These are phyloP conservation scores for Pteronura brasiliensis DNA, from an alignment of 2,113 vertebrate genomes.

Conservation along the genomic window DNA sequence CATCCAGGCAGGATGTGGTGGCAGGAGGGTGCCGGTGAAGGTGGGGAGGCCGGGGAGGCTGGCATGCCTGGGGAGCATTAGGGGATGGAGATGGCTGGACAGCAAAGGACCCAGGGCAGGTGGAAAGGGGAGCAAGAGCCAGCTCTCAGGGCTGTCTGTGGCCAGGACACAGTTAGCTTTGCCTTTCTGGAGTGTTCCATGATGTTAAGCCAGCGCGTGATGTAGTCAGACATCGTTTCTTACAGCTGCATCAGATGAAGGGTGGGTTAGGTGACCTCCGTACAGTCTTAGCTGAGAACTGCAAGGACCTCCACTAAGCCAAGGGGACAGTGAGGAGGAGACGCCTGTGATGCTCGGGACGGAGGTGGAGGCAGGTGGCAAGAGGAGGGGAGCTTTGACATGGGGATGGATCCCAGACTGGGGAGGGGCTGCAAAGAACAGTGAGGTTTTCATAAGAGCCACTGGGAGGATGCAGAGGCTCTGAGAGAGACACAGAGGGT, in stretches of 20 bases:
- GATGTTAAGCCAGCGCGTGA: neutral
- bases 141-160: neutral
- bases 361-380: neutral
- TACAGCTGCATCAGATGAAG: too few relatives aligned
- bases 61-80: too few relatives aligned
- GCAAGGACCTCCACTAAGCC: neutral
- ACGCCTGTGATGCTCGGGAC: neutral
- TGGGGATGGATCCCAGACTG: neutral
- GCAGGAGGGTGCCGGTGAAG: rapidly evolving
- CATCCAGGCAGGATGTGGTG: too few relatives aligned
- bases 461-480: rapidly evolving
- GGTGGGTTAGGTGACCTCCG: rapidly evolving
- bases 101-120: too few relatives aligned
- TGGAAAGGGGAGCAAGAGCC: rapidly evolving
- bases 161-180: too few relatives aligned
- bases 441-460: neutral
- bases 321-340: too few relatives aligned
- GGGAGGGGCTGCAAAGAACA: neutral
- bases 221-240: neutral
- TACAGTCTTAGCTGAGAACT: neutral
- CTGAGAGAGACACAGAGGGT: neutral
- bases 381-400: neutral
- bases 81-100: neutral
- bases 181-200: neutral
- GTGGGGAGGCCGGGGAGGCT: neutral